Percentiles rank a stretch among this genome's conserved stretches.
Evolutionary conservation across 1,140 invertebrate genomes (phyloP).

Genomic region (Latrodectus geometricus): DNA sequence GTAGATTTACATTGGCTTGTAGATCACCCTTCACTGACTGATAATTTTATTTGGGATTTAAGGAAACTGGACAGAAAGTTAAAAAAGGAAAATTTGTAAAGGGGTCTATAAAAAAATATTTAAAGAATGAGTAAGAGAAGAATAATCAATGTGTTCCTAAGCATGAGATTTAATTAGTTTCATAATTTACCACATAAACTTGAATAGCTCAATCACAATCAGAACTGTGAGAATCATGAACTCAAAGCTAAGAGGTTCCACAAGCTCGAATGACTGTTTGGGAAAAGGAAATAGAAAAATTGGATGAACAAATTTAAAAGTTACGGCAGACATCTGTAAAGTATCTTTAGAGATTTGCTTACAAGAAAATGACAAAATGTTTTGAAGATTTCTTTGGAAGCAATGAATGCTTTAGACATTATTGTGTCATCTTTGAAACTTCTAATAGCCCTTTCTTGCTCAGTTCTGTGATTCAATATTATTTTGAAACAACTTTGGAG

Average conservation of each 20-base stretch:
- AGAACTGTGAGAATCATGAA: conserved; percentile 59
- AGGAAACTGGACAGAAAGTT: conserved; percentile 64
- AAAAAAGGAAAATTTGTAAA: conserved; percentile 62
- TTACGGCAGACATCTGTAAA: neutral
- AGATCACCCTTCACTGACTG: conserved; percentile 60
- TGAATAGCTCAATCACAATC: conserved; percentile 60
- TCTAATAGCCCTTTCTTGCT: conserved; percentile 57
- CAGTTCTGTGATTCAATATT: neutral
- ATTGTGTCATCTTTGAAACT: conserved; percentile 38
- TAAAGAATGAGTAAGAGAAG: conserved; percentile 64
- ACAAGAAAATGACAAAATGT: neutral
- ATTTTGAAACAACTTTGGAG: conserved; percentile 25
- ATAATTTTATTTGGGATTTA: conserved; percentile 61
- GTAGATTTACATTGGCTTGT: conserved; percentile 66
- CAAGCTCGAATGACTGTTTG: conserved; percentile 27
- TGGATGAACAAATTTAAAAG: conserved; percentile 28
- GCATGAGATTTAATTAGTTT: conserved; percentile 50
- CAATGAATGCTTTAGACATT: neutral
- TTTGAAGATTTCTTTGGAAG: neutral
- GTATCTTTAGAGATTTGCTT: no score
- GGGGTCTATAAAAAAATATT: conserved; percentile 67
- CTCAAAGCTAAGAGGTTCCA: no score
- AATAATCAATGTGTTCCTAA: conserved; percentile 66
- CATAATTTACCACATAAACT: conserved; percentile 67
- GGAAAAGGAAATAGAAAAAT: conserved; percentile 18